Conservation (phyloP, 2,113 vertebrate species). For the Calypte anna region DNA sequence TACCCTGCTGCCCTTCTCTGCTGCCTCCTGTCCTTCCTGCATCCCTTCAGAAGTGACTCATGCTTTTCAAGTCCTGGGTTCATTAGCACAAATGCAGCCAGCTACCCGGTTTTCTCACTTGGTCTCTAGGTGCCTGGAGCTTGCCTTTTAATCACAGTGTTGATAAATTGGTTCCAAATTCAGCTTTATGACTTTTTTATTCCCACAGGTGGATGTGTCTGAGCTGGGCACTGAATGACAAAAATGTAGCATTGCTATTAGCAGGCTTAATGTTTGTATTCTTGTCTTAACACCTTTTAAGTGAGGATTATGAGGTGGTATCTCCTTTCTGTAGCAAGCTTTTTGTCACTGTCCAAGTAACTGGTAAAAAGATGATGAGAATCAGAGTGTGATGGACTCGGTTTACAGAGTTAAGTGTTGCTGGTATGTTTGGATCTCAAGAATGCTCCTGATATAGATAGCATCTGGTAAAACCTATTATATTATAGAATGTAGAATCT, state of each 20-base stretch:
- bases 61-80: slow-evolving; percentile 82
- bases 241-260: slow-evolving; percentile 38
- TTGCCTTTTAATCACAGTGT: slow-evolving; percentile 55
- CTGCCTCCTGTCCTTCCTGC: slow-evolving; percentile 68
- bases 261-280: slow-evolving; percentile 14
- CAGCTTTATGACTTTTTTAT: slow-evolving; percentile 26
- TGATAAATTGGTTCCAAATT: slow-evolving; percentile 63
- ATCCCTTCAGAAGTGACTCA: slow-evolving; percentile 81
- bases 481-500: background rate
- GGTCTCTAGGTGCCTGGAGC: slow-evolving; percentile 50
- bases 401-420: background rate
- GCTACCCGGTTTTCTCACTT: slow-evolving; percentile 53
- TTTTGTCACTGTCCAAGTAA: background rate
- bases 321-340: background rate
- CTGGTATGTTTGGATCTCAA: background rate
- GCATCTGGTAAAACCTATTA: background rate
- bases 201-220: slow-evolving; percentile 6
- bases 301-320: background rate
- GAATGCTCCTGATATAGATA: background rate
- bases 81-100: slow-evolving; percentile 77
- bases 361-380: background rate
- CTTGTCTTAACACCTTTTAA: background rate
- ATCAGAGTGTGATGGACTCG: background rate
- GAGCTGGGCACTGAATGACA: slow-evolving; percentile 7
- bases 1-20: slow-evolving; percentile 65